phyloP scores from a whole-genome alignment of 2,797 vertebrate species.

The Chiloscyllium punctatum region DNA sequence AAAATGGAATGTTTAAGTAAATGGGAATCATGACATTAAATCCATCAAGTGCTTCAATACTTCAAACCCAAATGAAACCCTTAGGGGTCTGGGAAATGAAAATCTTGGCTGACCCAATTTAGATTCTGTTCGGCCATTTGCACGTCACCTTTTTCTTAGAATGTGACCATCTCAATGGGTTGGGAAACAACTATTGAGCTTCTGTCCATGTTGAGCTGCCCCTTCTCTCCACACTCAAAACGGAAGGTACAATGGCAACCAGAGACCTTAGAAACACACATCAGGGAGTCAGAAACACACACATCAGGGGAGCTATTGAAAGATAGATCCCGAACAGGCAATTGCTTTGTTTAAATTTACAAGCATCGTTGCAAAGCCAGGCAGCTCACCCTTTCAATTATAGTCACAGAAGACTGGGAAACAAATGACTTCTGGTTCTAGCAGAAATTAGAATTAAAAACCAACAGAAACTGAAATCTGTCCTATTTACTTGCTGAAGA shows the following conservation, averaged over 20 bases:
- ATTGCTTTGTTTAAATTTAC: not conserved
- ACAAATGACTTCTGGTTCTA: not conserved
- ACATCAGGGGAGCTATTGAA: not conserved
- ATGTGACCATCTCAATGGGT: not conserved
- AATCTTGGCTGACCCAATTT: not conserved
- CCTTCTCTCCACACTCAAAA: not conserved
- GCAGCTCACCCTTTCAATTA: not conserved
- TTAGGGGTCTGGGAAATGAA: not conserved
- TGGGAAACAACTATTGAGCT: slow-evolving; percentile 19
- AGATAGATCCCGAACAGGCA: not conserved
- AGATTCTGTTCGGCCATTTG: not conserved
- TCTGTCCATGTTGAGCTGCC: not conserved
- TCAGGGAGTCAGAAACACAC: slow-evolving; percentile 16
- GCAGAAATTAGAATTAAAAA: not conserved
- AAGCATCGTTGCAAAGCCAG: not conserved
- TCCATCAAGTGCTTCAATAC: slow-evolving; percentile 22
- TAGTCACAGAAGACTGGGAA: not conserved
- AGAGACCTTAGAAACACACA: not conserved
- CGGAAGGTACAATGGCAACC: slow-evolving; percentile 15
- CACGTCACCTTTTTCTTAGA: not conserved
- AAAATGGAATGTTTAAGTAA: not conserved
- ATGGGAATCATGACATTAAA: not conserved
- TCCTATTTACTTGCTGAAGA: not conserved
- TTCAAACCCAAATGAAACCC: no score
- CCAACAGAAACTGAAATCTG: not conserved